A percentile compares a stretch with the other conserved stretches of the same genome.
Conservation (phyloP, 53 echinoderm and acorn worm genomes). For the Mesocentrotus franciscanus region DNA sequence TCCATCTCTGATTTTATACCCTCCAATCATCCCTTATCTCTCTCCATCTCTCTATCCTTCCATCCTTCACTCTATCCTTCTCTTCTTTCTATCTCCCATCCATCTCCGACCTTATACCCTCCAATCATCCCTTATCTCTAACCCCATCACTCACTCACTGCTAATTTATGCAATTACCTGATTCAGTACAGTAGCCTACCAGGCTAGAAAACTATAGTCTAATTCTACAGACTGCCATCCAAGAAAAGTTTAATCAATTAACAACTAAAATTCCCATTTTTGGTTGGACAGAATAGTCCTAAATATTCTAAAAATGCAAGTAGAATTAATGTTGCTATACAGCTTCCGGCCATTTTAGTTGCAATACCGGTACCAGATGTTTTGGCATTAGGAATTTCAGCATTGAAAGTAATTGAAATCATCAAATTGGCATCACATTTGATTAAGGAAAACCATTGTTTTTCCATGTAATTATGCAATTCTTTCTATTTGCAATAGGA, state of each 20-base stretch:
- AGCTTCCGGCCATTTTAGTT: no score
- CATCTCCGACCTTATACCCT: background rate
- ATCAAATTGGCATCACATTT: no score
- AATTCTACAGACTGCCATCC: background rate
- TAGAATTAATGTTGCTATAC: no score
- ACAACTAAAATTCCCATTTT: no score
- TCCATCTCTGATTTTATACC: background rate
- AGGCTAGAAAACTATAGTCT: background rate
- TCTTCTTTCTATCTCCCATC: background rate
- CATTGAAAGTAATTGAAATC: no score
- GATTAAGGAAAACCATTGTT: no score
- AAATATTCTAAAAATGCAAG: no score
- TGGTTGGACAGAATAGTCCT: no score
- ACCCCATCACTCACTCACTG: constrained; percentile 24
- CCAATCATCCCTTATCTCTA: constrained; percentile 2
- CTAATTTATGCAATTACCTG: constrained; percentile 46
- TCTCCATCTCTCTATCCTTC: background rate
- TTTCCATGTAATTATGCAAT: no score
- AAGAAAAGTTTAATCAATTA: background rate
- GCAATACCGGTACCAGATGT: no score
- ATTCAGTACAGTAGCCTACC: constrained; percentile 43
- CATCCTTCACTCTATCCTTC: background rate
- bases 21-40: constrained; percentile 12
- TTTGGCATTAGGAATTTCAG: no score
- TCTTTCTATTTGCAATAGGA: no score